phyloP scores from a whole-genome alignment of 2,113 vertebrate species.

The Corythornis cristatus region DNA sequence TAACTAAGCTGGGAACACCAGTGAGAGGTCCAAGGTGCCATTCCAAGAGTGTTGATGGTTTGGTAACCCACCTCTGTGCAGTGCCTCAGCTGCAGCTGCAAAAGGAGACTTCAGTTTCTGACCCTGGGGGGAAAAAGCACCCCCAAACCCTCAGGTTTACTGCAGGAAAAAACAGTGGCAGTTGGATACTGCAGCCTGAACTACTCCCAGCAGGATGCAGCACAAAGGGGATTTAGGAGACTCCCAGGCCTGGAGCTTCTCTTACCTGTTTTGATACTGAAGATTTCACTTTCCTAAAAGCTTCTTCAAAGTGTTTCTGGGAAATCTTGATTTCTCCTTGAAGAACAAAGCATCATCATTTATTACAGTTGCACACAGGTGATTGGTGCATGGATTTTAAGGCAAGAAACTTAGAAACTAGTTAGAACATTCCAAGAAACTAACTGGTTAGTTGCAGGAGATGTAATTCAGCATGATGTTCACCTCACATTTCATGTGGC shows the following conservation, averaged over 20 bases:
- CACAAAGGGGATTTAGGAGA: too few species aligned
- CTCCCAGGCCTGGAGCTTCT: background rate
- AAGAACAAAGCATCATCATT: background rate
- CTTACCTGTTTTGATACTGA: slow-evolving; percentile 91
- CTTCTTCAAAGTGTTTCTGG: slow-evolving; percentile 87
- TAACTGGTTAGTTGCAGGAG: background rate
- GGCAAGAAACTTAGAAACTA: background rate
- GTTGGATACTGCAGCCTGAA: background rate
- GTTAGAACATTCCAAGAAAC: too few species aligned
- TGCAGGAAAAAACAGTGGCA: background rate
- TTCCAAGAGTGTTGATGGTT: background rate
- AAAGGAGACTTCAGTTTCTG: background rate
- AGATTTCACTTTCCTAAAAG: slow-evolving; percentile 88
- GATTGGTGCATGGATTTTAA: background rate
- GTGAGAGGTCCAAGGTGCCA: background rate
- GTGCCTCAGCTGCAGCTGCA: background rate
- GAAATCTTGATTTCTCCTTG: slow-evolving; percentile 80
- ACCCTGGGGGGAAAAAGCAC: background rate
- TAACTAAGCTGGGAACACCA: background rate
- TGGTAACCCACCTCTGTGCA: background rate
- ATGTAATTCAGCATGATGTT: background rate
- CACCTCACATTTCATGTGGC: background rate
- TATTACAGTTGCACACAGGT: background rate
- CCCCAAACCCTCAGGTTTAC: background rate
- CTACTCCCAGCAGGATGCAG: background rate